Evolutionary conservation across 2,888 invertebrate species (phyloP).

Genomic region (Chrysolina haemoptera): DNA sequence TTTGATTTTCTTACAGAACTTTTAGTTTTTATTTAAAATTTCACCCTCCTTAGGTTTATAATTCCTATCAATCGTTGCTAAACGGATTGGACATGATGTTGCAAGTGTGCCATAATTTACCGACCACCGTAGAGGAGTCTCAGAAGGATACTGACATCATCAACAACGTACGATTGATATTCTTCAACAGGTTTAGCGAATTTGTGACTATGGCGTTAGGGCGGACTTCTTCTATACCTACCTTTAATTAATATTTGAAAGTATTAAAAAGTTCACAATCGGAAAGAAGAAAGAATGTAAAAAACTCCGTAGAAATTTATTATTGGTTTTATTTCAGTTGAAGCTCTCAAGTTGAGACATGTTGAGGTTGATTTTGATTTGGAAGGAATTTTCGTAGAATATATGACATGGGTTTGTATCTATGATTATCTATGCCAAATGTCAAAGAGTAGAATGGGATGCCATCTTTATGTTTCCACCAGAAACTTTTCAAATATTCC

Average conservation of each 20-base stretch:
- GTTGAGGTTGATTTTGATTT: too few relatives aligned
- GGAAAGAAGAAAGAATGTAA: not conserved
- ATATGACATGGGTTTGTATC: too few relatives aligned
- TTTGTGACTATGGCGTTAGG: slow-evolving; percentile 24
- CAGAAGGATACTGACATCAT: slow-evolving; percentile 59
- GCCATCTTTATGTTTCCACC: too few relatives aligned
- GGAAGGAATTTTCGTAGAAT: too few relatives aligned
- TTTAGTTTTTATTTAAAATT: not conserved
- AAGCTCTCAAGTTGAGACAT: too few relatives aligned
- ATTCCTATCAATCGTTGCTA: slow-evolving; percentile 77
- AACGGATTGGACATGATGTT: slow-evolving; percentile 79
- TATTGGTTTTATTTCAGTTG: too few relatives aligned
- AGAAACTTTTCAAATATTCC: too few relatives aligned
- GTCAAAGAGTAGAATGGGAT: too few relatives aligned
- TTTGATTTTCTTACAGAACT: too few relatives aligned
- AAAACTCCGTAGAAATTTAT: too few relatives aligned
- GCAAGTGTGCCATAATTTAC: slow-evolving; percentile 77
- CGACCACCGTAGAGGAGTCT: slow-evolving; percentile 58
- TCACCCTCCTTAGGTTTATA: slow-evolving; percentile 73
- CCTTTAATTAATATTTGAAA: slow-evolving; percentile 6
- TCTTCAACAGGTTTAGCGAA: slow-evolving; percentile 36
- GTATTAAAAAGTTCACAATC: slow-evolving; percentile 18
- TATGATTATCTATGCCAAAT: too few relatives aligned
- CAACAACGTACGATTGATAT: slow-evolving; percentile 63
- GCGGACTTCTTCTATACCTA: slow-evolving; percentile 5